A percentile compares a stretch with the other conserved stretches of the same genome.
Conservation (phyloP, 1,140 invertebrate species). For the Drosophila murphyi region DNA sequence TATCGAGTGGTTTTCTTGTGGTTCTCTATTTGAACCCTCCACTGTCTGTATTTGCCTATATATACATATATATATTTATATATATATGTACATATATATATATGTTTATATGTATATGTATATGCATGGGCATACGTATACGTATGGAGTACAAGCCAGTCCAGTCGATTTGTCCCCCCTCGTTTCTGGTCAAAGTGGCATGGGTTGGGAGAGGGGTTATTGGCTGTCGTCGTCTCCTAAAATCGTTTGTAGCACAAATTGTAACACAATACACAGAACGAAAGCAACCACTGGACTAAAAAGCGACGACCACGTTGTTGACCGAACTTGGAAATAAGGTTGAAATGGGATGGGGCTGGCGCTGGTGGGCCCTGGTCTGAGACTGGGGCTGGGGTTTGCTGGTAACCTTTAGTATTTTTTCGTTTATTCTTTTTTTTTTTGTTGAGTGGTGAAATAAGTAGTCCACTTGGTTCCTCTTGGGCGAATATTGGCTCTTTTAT, state of each 20-base stretch:
- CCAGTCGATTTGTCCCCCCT: slow-evolving; percentile 16
- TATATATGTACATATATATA: neutral
- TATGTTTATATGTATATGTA: neutral
- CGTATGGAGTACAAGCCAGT: neutral
- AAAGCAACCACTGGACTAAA: slow-evolving; percentile 2
- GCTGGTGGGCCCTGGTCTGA: too few species aligned
- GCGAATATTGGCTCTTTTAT: neutral
- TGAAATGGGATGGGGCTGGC: slow-evolving; percentile 12
- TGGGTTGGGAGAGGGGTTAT: neutral
- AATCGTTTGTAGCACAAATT: slow-evolving; percentile 28
- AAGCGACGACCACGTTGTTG: slow-evolving; percentile 1
- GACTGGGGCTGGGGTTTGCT: neutral
- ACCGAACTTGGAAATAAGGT: slow-evolving; percentile 17
- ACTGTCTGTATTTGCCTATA: slow-evolving; percentile 1
- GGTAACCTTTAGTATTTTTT: slow-evolving; percentile 3
- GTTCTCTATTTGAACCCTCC: neutral
- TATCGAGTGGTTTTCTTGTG: slow-evolving; percentile 17
- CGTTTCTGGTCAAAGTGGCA: slow-evolving; percentile 2
- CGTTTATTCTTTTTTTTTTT: neutral
- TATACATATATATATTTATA: neutral
- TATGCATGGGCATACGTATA: neutral
- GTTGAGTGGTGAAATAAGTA: slow-evolving; percentile 17
- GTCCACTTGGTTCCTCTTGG: slow-evolving; percentile 1
- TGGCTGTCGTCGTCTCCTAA: slow-evolving; percentile 9
- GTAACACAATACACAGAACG: slow-evolving; percentile 23